Percentiles rank a stretch among this genome's conserved stretches.
Evolutionary conservation across 2,888 invertebrate genomes (phyloP).

Genomic region (Drosophila mettleri): DNA sequence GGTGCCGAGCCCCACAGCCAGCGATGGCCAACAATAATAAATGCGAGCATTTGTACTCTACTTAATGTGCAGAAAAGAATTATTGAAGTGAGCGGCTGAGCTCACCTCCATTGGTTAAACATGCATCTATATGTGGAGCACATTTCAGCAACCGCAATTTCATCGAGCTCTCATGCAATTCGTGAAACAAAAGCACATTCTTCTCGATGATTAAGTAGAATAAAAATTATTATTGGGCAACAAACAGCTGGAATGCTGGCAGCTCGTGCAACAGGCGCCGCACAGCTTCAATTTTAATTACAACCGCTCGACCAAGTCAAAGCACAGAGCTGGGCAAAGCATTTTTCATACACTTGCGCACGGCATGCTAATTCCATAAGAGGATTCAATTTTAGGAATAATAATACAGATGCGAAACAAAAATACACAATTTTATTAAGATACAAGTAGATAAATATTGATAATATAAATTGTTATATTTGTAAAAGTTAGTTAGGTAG

Average conservation of each 20-base stretch:
- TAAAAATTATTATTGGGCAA: conserved; percentile 25
- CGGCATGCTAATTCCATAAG: background rate
- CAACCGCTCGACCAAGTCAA: conserved; percentile 44
- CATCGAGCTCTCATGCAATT: conserved; percentile 16
- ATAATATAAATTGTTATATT: no score
- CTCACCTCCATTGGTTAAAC: background rate
- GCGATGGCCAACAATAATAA: conserved; percentile 10
- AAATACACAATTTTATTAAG: background rate
- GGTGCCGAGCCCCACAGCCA: background rate
- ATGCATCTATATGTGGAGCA: background rate
- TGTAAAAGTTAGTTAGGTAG: no score
- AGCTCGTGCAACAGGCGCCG: conserved; percentile 2
- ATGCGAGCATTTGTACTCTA: conserved; percentile 8
- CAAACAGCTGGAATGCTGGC: conserved; percentile 7
- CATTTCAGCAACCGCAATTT: conserved; percentile 51
- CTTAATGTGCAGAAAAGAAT: background rate
- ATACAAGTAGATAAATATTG: no score
- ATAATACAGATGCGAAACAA: background rate
- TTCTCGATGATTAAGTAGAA: conserved; percentile 16
- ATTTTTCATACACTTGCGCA: conserved; percentile 7
- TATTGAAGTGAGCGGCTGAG: background rate
- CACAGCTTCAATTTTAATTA: conserved; percentile 64
- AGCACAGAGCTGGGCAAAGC: background rate
- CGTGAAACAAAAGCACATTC: conserved; percentile 8
- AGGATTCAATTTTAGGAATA: background rate